Evolutionary conservation across 2,113 vertebrate species (phyloP), one percentile per base, ranked within the genome.

Genomic region (Ctenomys sociabilis): DNA sequence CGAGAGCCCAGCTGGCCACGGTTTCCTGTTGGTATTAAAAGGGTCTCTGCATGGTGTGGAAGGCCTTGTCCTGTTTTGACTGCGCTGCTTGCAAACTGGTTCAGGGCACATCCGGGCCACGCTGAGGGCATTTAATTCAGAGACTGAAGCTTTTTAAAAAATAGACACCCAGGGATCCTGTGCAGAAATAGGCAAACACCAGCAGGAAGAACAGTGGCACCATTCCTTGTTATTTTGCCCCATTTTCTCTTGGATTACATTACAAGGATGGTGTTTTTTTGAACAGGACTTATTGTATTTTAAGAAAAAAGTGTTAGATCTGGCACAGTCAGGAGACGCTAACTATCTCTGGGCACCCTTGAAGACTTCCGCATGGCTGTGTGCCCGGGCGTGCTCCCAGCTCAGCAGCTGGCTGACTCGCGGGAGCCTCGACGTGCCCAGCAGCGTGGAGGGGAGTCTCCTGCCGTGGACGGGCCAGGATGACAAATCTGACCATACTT

Each of bases 101-200:
- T 96, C 93, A 95, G 87, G 95, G 61, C 77, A 85, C 0, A 0
- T 40, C 96, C 64, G 73, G 95, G 77, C 88, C 84, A 57, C 61
- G 83, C 64, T 73, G 7, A 52, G 28, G 59, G 88, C 81, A 6
- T 35, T 1, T 30, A 14, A 49, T 45, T 24, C 63, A 13, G 64
- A 37, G 49, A 11, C 64, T 2, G 63, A 28, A n/a, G 91, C 63
- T 64, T 96, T 88, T 88, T 72, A 96, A 97, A 97, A 97, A 97
- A 72, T 16, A 92, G 63, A 83, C 72, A 26, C 49, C 97, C 82
- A 95, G 92, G 88, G 45, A 77, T 28, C 97, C 49, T 77, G 37
- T 96, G 84, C 95, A 81, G 70, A 86, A 97, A 57, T 35, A 88
- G 68, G 73, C 19, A 49, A 89, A 95, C 7, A 1, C 81, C 86